Evolutionary conservation across 2,888 invertebrate genomes (phyloP), one percentile per base, ranked within the genome.

Genomic region (Blastobasis adustella): DNA sequence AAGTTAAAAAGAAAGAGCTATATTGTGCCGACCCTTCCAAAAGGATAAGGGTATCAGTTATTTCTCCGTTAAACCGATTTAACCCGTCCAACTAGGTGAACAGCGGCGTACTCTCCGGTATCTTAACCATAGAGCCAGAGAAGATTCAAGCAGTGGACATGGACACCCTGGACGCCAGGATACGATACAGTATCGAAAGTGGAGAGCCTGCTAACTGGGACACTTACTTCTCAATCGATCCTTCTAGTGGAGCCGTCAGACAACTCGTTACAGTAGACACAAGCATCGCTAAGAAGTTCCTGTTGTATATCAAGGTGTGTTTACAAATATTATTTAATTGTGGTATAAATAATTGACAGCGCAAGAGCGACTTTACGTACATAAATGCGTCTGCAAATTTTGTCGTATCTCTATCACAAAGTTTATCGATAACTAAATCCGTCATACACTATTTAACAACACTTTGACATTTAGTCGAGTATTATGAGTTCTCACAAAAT

Each of bases 131-230:
- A 23, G 91, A 92, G 40, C 97, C 97, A 0, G 96, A 96, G 72
- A 94, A 95, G 73, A 96, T 97, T 56, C 95, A 96, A 81, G 97
- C 97, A 0, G 93, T 95, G 0, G 97, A 97, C 77, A 93, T 95
- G 92, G 97, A 97, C 70, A 95, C 96, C 0, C 90, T 97, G 46
- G 94, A 95, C 69, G 92, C 95, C 0, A 92, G 94, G 0, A 96
- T 97, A 56, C 90, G 90, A 50, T 97, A 96, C 75, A 93, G 92
- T 52, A 96, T 97, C 68, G 90, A 94, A 9, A 94, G 93, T 58
- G 97, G 96, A 0, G 92, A 91, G 59, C 97, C 96, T 0, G 89
- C 92, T 6, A 91, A 92, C 53, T 97, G 93, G 85, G 83, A 89
- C 0, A 93, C 93, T 8, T 96, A 94, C 77, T 97, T 97, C 81